Evolutionary conservation across 2,888 invertebrate genomes (phyloP), one percentile per base, ranked within the genome.

Genomic region (Lacanobia oleracea): DNA sequence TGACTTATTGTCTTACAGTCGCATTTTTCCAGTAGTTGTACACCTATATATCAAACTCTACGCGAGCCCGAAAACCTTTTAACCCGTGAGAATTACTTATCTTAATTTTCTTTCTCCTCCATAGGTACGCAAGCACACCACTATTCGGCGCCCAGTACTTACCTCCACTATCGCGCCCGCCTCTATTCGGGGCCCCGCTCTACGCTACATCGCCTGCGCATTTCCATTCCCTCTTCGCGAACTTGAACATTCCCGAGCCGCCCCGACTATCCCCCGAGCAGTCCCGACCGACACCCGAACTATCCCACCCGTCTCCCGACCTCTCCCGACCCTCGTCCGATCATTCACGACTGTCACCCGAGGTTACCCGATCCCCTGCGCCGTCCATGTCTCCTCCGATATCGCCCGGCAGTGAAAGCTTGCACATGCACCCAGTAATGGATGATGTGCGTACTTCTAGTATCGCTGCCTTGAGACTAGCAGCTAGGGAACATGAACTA

Each of bases 401-500:
- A 82, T 95, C 95, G n/a, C 96, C 96, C 0, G 95, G 95, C 1
- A 93, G 93, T 84, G 95, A 95, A 84, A 95, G 96, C 33, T 93
- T 97, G 67, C 94, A 95, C 48, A 89, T 94, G 87, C 87, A 95
- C 53, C 97, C 97, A 8, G 85, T 74, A 76, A 87, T 91, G 79
- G 96, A 95, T 48, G 98, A 98, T 90, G 96, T 98, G n/a, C 96
- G 98, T 84, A 98, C 97, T 82, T 98, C 98, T 18, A 98, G 98
- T 89, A 99, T 99, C 85, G 98, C 98, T 0, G 98, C 98, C 0
- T 95, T 99, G 72, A 96, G 99, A 84, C 94, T 98, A 64, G 98
- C 98, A 87, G 99, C 99, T 1, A 96, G 99, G 50, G 99, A 99
- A 90, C 98, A 99, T 92, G 98, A 99, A 92, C 94, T 98, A 60